Evolutionary conservation across 2,888 invertebrate species (phyloP), one percentile per base, ranked within the genome.

Genomic region (Lasioglossum villosulum): DNA sequence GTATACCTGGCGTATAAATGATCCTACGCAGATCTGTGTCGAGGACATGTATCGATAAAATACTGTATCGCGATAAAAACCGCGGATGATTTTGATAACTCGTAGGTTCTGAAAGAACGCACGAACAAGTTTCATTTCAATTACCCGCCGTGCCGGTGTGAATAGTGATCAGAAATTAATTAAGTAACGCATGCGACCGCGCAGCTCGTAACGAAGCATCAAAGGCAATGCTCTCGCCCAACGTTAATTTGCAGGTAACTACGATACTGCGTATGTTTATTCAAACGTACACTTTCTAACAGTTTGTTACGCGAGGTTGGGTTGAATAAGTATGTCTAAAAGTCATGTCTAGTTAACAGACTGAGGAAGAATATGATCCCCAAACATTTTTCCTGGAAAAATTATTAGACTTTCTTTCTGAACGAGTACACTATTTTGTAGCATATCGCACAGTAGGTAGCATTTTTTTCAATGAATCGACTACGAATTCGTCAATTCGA

Each of bases 101-200:
- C 5, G 52, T 2, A 14, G 10, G 14, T 14, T 59, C 16, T 6
- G 59, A 27, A 27, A 27, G 59, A 27, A 27, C 1, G 59, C 59
- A 1, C 59, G 59, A 59, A 59, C 27, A 16, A 14, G 27, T 59
- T 14, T 14, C 0, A 16, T 4, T 30, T 27, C 14, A 27, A 4
- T 1, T 1, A 27, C 4, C 14, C 27, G 59, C n/a, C 59, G 27
- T 10, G 56, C 5, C 63, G 63, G 8, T 16, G 63, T 63, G 63
- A 63, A 63, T 63, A 63, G 30, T 63, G 27, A 63, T 63, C 30
- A 63, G 63, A 30, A 16, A 16, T 63, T 63, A 63, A 63, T 63
- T 63, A 63, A 30, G 63, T 63, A 30, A 63, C 30, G 63, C 2
- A 2, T 6, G 8, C 23, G 23, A 30, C 30, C 63, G 30, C 63